Percentiles rank a stretch among this genome's conserved stretches.
Conservation (phyloP, 2,888 invertebrate genomes). For the Mamestra brassicae region DNA sequence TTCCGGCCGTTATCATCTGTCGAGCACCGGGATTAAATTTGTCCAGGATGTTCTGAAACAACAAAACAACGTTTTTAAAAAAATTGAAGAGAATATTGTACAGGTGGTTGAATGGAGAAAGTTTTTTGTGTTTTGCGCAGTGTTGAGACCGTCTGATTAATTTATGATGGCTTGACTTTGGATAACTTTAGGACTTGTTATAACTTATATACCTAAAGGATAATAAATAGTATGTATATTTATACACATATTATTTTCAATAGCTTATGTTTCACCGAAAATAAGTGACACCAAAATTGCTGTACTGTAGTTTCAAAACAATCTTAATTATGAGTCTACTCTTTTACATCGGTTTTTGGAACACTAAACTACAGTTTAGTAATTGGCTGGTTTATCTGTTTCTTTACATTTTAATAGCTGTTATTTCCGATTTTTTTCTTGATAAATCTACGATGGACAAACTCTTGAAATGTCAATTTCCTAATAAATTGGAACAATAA, state of each 20-base stretch:
- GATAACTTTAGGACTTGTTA: no score
- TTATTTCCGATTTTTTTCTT: background rate
- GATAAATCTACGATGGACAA: background rate
- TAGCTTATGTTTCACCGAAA: background rate
- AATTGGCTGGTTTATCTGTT: background rate
- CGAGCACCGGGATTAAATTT: conserved; percentile 98
- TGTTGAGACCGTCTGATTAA: background rate
- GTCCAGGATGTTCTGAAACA: conserved; percentile 98
- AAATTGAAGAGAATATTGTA: conserved; percentile 22
- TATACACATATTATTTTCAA: no score
- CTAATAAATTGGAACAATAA: conserved; percentile 8
- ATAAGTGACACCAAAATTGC: background rate
- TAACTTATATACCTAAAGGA: background rate
- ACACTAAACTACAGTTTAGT: background rate
- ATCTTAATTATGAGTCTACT: background rate
- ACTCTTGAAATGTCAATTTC: background rate
- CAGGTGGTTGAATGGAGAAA: conserved; percentile 29
- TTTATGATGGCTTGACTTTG: background rate
- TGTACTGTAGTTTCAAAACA: background rate
- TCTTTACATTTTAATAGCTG: background rate
- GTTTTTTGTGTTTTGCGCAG: conserved; percentile 17
- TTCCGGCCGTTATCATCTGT: conserved; percentile 98
- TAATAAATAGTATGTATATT: no score
- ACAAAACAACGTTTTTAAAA: conserved; percentile 68
- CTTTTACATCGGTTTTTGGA: background rate